Conservation (phyloP, 2,888 invertebrate species). For the Drosophila meridionalis region DNA sequence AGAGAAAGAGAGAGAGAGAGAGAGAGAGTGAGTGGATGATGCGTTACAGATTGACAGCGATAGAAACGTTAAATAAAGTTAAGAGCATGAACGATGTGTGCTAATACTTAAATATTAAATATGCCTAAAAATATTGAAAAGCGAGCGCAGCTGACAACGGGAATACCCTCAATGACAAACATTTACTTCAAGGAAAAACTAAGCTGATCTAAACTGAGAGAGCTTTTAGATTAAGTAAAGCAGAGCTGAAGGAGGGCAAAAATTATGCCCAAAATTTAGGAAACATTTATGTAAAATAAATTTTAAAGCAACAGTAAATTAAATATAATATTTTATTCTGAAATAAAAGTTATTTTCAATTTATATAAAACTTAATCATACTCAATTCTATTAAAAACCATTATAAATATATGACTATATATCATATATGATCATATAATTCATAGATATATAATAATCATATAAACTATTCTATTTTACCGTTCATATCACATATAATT, state of each 20-base stretch:
- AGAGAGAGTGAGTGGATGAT: constrained; percentile 5
- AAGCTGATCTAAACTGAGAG: neutral
- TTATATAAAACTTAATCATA: no score
- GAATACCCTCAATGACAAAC: neutral
- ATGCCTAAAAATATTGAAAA: constrained; percentile 10
- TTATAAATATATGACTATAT: no score
- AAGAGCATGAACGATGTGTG: constrained; percentile 24
- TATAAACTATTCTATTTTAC: no score
- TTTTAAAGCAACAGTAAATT: no score
- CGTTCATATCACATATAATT: no score
- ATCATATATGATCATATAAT: no score
- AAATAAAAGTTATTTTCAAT: no score
- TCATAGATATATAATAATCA: no score
- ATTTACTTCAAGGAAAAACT: neutral
- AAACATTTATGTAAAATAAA: no score
- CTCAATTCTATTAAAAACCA: no score
- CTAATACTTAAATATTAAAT: constrained; percentile 35
- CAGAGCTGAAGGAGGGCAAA: neutral
- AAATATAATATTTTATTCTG: no score
- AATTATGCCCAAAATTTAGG: no score
- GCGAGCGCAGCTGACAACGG: neutral
- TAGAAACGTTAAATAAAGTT: constrained; percentile 40
- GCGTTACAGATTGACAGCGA: constrained; percentile 31
- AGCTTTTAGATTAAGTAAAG: neutral
- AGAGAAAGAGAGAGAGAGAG: constrained; percentile 24